Base-by-base conservation (phyloP, 2,797 vertebrate genomes). In the Sebastes trivittatus region DNA sequence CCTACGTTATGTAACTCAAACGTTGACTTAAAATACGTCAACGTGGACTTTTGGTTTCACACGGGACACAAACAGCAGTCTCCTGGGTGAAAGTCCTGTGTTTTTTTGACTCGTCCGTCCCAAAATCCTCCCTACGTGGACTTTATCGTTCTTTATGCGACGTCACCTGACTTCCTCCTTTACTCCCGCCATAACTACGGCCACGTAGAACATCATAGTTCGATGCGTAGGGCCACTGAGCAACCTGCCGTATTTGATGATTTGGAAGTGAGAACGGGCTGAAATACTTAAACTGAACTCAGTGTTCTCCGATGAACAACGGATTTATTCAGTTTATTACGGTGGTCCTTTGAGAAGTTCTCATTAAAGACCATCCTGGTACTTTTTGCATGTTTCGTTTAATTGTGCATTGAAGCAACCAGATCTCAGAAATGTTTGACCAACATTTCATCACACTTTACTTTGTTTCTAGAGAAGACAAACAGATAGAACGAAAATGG, bases 401-500 rank as follows among this genome's bases (percentile, higher is more conserved):
- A 30, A 34, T 20, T 9, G 18, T 42, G 4, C 11, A 13, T 7
- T 46, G 30, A 59, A 59, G 16, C 25, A 29, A 46, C 1, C 74
- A 32, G 7, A 13, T 69, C 29, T 75, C 55, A 55, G 16, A 62
- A 65, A 32, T 65, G 65, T 73, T 56, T 56, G 32, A 73, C 34
- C 29, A 61, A 76, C 73, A 52, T 82, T 78, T 81, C 55, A 59
- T 69, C 59, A 72, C 46, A 36, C 65, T 77, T 81, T 54, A 70
- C 75, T 75, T 89, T 81, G 65, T 81, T 84, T 63, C 49, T 9
- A 60, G 5, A 73, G 34, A 56, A 22, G 67, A 69, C 54, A 7
- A 60, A 70, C 59, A 54, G 60, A 80, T 38, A 66, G 66, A 52
- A 62, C 71, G 71, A 82, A 90, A 90, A 87, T 77, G 82, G 85